Conservation (phyloP, 1,140 invertebrate species). For the Orchestia grillus region DNA sequence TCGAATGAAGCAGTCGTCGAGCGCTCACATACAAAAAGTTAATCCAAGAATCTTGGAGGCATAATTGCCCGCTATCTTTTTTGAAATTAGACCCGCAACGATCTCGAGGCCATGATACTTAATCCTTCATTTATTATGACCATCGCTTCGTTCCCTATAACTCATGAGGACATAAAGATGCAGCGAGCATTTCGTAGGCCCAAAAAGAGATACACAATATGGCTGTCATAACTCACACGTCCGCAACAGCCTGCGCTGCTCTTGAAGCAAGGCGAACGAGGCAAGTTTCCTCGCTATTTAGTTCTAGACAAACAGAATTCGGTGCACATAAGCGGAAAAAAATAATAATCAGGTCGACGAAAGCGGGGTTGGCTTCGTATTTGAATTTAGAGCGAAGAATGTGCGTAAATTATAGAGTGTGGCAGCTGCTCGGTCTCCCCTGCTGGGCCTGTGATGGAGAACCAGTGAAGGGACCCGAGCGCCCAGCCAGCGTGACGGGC, state of each 20-base stretch:
- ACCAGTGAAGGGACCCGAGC: too few relatives aligned
- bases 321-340: neutral
- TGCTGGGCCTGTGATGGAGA: too few relatives aligned
- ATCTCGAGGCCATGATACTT: neutral
- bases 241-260: neutral
- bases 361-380: neutral
- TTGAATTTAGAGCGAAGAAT: neutral
- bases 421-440: neutral
- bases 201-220: neutral
- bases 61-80: neutral
- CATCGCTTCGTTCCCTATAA: neutral
- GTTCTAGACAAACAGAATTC: neutral
- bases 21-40: neutral
- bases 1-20: neutral
- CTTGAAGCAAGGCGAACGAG: neutral
- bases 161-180: neutral
- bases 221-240: neutral
- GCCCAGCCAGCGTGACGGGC: too few relatives aligned
- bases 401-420: neutral
- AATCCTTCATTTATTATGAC: neutral
- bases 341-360: neutral
- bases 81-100: neutral
- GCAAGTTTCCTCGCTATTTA: neutral
- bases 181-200: neutral
- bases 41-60: neutral